Evolutionary conservation across 1,140 invertebrate species (phyloP), one percentile per base, ranked within the genome.

Genomic region (Rhyacophila brunnea): DNA sequence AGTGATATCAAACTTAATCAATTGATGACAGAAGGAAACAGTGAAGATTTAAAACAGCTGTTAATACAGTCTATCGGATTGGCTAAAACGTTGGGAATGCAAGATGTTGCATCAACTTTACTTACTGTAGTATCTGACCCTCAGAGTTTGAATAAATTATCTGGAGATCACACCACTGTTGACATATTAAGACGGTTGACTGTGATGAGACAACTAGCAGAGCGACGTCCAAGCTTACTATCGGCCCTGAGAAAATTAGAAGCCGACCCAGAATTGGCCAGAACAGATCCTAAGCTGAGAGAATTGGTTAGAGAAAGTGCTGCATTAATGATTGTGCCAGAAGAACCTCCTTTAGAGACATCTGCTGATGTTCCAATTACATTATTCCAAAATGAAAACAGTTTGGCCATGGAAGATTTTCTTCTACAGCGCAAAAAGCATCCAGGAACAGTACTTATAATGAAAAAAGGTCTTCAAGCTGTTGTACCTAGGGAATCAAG

Each of bases 401-500:
- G 81, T 67, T 71, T 90, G 3, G 87, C 87, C 0, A 87, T 89
- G 71, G 87, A 90, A 73, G 87, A 90, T 46, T 88, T 86, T 65
- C 67, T 90, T n/a, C 78, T 85, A 59, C 80, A 81, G 62, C 78
- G 81, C 50, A 82, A 74, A 61, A 80, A 81, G 45, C 79, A 81
- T 60, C 72, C 79, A 1, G 78, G 83, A 0, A 85, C 87, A 1
- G 80, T 89, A 32, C 80, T 92, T 67, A 89, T 91, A 38, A 80
- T 89, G 55, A 89, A 90, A 54, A 85, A 86, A 67, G 86, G 87
- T 13, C 66, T 88, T n/a, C 88, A 91, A 68, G 86, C 86, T 0
- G 87, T 92, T 1, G 83, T 92, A 14, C 90, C 90, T 0, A 79
- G 85, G 36, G 87, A 91, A 70, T 86, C 86, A 0, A 83, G 87